These are phyloP conservation scores for Protobothrops mucrosquamatus DNA, from an alignment of 2,113 vertebrate genomes.

Conservation along the genomic window DNA sequence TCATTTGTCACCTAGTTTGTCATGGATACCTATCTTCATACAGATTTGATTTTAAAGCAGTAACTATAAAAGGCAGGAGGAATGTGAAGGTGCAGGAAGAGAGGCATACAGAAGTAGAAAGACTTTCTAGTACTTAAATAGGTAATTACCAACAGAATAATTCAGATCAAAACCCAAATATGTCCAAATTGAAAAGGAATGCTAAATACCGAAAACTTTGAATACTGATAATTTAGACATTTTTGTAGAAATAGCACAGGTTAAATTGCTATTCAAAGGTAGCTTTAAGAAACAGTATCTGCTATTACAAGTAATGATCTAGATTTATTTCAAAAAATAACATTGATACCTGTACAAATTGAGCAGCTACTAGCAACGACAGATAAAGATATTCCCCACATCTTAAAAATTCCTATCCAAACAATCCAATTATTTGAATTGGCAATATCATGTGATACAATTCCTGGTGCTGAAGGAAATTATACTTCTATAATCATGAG, in stretches of 20 bases:
- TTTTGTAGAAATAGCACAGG: conserved; percentile 16
- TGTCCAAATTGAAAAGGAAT: conserved; percentile 23
- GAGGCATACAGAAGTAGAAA: conserved; percentile 55
- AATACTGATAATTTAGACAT: conserved; percentile 8
- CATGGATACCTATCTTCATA: not conserved
- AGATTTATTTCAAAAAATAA: not conserved
- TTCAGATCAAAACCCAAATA: conserved; percentile 24
- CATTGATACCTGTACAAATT: not conserved
- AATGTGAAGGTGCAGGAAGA: conserved; percentile 24
- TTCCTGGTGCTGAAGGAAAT: not conserved
- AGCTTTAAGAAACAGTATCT: not conserved
- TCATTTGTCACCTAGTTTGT: not conserved
- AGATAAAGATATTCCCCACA: not conserved
- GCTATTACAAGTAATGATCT: not conserved
- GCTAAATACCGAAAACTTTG: not conserved
- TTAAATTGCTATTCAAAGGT: not conserved
- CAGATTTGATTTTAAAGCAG: conserved; percentile 46
- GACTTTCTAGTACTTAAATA: conserved; percentile 59
- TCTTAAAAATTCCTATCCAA: not conserved
- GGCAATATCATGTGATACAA: not conserved
- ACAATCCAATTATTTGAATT: not conserved
- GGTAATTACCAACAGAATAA: conserved; percentile 49
- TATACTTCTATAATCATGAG: not conserved
- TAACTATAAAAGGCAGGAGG: conserved; percentile 45
- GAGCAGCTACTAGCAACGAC: not conserved